Evolutionary conservation across 35 echinoderm and acorn worm genomes (phyloP).

Genomic region (Apostichopus japonicus): DNA sequence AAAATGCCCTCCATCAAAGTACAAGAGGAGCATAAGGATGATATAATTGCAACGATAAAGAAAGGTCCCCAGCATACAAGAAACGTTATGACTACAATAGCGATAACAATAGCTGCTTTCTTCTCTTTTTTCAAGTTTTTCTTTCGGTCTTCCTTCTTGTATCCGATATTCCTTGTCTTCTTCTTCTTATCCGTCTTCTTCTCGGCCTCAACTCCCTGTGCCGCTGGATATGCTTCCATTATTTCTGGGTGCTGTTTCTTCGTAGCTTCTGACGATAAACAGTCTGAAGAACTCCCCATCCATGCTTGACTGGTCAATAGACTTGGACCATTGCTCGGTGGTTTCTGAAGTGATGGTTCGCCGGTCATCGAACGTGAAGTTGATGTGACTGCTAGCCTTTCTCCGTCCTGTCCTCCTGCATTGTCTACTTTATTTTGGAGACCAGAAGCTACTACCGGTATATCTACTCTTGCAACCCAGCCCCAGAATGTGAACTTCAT

Average conservation of each 20-base stretch:
- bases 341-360: neutral
- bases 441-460: too few relatives aligned
- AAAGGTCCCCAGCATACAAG: conserved; percentile 89
- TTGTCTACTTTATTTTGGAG: neutral
- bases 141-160: conserved; percentile 11
- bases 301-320: neutral
- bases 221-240: neutral
- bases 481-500: neutral
- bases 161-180: neutral
- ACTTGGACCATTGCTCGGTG: neutral
- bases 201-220: neutral
- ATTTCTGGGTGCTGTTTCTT: neutral
- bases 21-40: conserved; percentile 47
- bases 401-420: neutral
- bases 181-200: neutral
- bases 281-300: neutral
- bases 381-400: conserved; percentile 18
- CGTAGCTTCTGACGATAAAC: neutral
- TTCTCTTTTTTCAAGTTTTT: conserved; percentile 64
- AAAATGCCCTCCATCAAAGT: conserved; percentile 35
- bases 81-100: conserved; percentile 79
- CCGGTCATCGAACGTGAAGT: neutral
- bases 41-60: conserved; percentile 64
- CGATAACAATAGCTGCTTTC: conserved; percentile 71
- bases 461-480: too few relatives aligned